Base-by-base conservation (phyloP, 1,140 invertebrate genomes). In the Aphis craccivora region DNA sequence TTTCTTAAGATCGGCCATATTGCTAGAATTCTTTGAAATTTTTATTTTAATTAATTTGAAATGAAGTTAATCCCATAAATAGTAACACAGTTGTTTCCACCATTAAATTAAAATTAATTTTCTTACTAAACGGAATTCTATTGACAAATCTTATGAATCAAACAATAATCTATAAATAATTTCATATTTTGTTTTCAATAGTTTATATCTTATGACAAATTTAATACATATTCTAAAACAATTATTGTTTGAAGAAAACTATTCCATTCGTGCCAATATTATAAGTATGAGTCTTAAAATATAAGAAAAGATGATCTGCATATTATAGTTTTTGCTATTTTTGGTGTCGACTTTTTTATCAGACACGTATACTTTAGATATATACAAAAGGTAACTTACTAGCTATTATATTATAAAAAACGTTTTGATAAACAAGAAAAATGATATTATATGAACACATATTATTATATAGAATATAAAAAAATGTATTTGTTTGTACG, bases 1-100 rank as follows among this genome's bases (percentile, higher is more conserved):
- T n/a, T n/a, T 6, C 0, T 5, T n/a, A n/a, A 76, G 14, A 76
- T 3, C 18, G 18, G 48, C 48, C 4, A 76, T 76, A n/a, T 76
- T n/a, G 6, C 18, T n/a, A 76, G 5, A 76, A 76, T 76, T 76
- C 60, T 76, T 76, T 76, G 30, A 76, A 14, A 76, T 76, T 76
- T 67, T n/a, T 76, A 76, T 76, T 76, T 76, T 76, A 76, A 76
- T 76, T 76, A 18, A 76, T 76, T 76, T n/a, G 14, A 76, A 76
- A 76, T 76, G 3, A n/a, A 76, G 18, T 76, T 76, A 76, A n/a
- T 2, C n/a, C 11, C 14, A 6, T 76, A n/a, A 76, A 76, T 76
- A 76, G n/a, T 76, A 76, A 20, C 60, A n/a, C 5, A n/a, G 60
- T 76, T 76, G 60, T 76, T 76, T 76, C 30, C 4, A 76, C 5